Base-by-base conservation (phyloP, 2,797 vertebrate genomes). In the Cyprinella venusta region DNA sequence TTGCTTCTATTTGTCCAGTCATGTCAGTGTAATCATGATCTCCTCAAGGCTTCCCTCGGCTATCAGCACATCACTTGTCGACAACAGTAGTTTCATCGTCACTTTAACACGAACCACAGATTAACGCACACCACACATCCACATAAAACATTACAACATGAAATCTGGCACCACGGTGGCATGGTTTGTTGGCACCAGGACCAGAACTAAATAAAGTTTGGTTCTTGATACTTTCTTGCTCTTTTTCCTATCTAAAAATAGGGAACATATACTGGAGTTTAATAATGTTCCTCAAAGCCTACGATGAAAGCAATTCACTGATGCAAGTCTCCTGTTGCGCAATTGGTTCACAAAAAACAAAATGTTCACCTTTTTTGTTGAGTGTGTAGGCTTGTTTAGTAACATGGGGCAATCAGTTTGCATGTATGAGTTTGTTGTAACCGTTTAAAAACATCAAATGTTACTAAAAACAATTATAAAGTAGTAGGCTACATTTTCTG, bases 131-230 rank as follows among this genome's bases (percentile, higher is more conserved):
- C 42, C 67, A 88, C 87, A 87, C 90, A 86, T 86, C 86, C 90
- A 89, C 6, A 82, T 70, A 80, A 86, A 90, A 91, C 87, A 82
- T 85, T 86, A 76, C 91, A 82, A 80, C 84, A 59, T 88, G 89
- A 91, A 92, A 95, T 94, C 87, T 92, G 67, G 91, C 92, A 87
- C 92, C 82, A 78, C 48, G n/a, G 21, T 59, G 33, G 77, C 68
- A 76, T n/a, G 52, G 75, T 70, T 30, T 67, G 30, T 74, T 87
- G 84, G 81, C 80, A 56, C 80, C 16, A 18, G 15, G 70, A 67
- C 78, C 76, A 40, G 54, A 79, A 85, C 76, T 79, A 67, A 75
- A 76, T 45, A 69, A 75, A 76, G 77, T 67, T 64, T 40, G 61
- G 61, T 45, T 65, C 81, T 21, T 67, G 26, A 36, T 75, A 33